Evolutionary conservation across 2,797 vertebrate genomes (phyloP), one percentile per base, ranked within the genome.

Genomic region (Chaenodraco wilsoni): DNA sequence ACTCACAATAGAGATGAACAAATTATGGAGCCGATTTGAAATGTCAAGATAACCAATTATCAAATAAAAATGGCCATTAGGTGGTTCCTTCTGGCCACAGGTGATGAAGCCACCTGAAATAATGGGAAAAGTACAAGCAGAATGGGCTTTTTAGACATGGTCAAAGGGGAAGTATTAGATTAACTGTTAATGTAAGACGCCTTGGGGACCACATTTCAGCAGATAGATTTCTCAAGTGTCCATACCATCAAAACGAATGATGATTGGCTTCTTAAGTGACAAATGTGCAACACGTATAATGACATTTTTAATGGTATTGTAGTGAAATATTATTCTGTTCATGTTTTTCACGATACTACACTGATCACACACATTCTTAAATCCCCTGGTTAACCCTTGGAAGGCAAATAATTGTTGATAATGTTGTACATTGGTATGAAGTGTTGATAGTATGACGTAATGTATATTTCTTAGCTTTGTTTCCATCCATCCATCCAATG

Each of bases 41-140:
- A 93, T 94, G 92, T 94, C 93, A 95, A 90, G 92, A 94, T 92
- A 94, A 93, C 89, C 92, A 93, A 94, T 95, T 94, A 94, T 92
- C 84, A 93, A 93, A 94, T 91, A 81, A 92, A 93, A 92, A 94
- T 90, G 87, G 78, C 84, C 88, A 91, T 93, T 92, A 90, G 82
- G 84, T 77, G 64, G 75, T 84, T 89, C 86, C 85, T 88, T 85
- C 89, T 88, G 85, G 90, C 89, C 84, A 90, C 89, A 91, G 83
- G 87, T 92, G 87, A 88, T 89, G 84, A 88, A 91, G 83, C 80
- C 88, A 87, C 88, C 85, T 80, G 83, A 86, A 89, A 80, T 88
- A 86, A 93, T 89, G 85, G 84, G 75, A 54, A 68, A 69, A 73
- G 73, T 57, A 33, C 33, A 2, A 67, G 77, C 75, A 65, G 43